Evolutionary conservation across 2,113 vertebrate genomes (phyloP).

Genomic region (Crypturellus undulatus): DNA sequence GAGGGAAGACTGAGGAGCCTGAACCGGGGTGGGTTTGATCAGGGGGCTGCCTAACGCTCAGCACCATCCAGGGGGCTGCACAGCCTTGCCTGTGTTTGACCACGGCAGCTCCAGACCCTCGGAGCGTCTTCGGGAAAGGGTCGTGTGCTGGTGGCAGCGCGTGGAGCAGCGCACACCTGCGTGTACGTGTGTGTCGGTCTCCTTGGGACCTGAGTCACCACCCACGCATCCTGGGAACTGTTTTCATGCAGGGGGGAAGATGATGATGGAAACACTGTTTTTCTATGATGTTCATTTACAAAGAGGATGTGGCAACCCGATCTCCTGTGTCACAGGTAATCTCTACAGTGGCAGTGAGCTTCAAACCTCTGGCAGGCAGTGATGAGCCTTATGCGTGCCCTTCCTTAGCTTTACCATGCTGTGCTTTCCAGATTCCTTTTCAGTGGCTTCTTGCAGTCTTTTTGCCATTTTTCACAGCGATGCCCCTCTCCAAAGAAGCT

Average conservation of each 20-base stretch:
- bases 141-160: rapidly evolving
- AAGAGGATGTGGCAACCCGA: rapidly evolving
- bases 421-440: background rate
- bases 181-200: rapidly evolving
- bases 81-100: rapidly evolving
- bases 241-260: background rate
- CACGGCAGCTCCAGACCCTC: rapidly evolving
- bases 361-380: background rate
- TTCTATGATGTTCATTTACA: background rate
- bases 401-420: background rate
- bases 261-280: background rate
- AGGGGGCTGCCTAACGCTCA: background rate
- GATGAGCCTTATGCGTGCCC: background rate
- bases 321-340: background rate
- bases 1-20: background rate
- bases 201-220: background rate
- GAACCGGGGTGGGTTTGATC: background rate
- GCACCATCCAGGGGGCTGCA: rapidly evolving
- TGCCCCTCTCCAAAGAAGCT: background rate
- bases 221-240: background rate
- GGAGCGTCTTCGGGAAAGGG: rapidly evolving
- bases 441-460: background rate
- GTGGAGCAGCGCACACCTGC: rapidly evolving
- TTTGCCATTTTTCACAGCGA: background rate
- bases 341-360: background rate